Evolutionary conservation across 2,797 vertebrate genomes (phyloP).

Genomic region (Falco cherrug): DNA sequence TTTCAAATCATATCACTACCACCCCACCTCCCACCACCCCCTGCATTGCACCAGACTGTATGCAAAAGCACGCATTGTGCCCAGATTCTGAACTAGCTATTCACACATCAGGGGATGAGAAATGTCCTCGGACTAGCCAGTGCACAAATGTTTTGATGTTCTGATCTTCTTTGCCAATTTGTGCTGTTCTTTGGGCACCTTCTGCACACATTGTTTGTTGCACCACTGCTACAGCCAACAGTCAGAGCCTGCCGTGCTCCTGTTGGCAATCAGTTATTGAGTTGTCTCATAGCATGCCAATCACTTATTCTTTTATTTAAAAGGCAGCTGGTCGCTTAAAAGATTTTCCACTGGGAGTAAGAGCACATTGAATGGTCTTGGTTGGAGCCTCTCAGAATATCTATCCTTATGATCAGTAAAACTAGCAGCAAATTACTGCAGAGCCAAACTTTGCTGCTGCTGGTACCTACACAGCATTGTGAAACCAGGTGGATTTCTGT

Average conservation of each 20-base stretch:
- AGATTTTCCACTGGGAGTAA: neutral
- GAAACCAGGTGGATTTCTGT: neutral
- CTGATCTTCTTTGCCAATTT: neutral
- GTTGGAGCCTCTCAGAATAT: neutral
- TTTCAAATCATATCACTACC: too few relatives aligned
- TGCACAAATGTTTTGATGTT: neutral
- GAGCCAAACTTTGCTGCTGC: neutral
- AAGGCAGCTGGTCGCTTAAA: neutral
- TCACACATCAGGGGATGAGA: neutral
- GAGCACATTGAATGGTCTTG: neutral
- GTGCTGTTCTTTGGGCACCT: neutral
- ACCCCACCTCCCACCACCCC: fast-evolving
- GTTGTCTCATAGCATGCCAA: neutral
- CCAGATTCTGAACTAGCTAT: neutral
- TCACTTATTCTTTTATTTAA: neutral
- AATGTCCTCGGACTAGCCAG: neutral
- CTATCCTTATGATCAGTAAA: neutral
- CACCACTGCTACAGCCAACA: neutral
- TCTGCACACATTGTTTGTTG: neutral
- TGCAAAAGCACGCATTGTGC: neutral
- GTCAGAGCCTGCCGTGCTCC: neutral
- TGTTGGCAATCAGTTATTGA: neutral
- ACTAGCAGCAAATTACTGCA: neutral
- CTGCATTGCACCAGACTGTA: neutral
- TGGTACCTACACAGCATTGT: neutral